phyloP scores from a whole-genome alignment of 2,113 vertebrate species.

The Protobothrops flavoviridis region DNA sequence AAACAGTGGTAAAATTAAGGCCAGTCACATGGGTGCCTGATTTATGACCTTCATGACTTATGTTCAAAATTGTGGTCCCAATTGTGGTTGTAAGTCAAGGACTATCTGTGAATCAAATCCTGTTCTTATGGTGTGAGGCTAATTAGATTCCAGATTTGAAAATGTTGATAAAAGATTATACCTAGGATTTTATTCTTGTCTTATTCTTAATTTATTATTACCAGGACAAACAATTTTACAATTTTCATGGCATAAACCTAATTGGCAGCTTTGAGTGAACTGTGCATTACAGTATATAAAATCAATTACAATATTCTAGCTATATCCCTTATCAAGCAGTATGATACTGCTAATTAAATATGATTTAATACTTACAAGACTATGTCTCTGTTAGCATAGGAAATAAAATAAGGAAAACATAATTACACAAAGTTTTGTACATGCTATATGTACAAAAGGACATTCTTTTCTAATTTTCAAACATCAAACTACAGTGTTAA shows the following conservation, averaged over 20 bases:
- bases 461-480: not conserved
- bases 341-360: not conserved
- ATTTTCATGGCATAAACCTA: not conserved
- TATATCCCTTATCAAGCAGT: not conserved
- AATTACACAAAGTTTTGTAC: not conserved
- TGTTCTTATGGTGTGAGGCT: not conserved
- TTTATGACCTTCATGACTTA: not conserved
- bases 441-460: constrained; percentile 12
- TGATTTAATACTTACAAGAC: constrained; percentile 70
- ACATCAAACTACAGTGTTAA: constrained; percentile 20
- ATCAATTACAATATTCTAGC: not conserved
- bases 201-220: not conserved
- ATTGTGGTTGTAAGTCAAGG: not conserved
- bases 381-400: constrained; percentile 72
- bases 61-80: not conserved
- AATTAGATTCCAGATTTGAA: not conserved
- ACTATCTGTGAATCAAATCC: not conserved
- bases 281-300: not conserved
- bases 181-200: not conserved
- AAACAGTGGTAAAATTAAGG: not conserved
- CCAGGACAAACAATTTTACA: not conserved
- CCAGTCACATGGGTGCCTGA: not conserved
- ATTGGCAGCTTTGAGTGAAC: not conserved
- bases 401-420: constrained; percentile 43
- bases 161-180: not conserved